These are phyloP conservation scores for Nebria salina DNA, from an alignment of 2,888 invertebrate species.

Conservation along the genomic window DNA sequence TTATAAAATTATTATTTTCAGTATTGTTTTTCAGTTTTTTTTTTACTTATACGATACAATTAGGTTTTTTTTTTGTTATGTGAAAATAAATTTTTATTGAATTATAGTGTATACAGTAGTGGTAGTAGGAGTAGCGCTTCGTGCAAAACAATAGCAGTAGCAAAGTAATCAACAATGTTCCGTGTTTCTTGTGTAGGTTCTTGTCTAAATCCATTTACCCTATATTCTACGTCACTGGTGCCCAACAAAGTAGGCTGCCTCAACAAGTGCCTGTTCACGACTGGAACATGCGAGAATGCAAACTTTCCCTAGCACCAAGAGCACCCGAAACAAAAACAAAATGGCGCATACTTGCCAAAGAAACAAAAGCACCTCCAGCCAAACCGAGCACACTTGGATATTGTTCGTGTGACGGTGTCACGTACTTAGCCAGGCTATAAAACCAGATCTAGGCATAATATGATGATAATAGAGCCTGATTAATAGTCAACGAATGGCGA, in stretches of 20 bases:
- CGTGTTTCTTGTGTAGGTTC: not conserved
- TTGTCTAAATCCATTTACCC: not conserved
- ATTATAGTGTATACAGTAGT: no score
- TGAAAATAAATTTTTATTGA: no score
- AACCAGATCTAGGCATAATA: constrained; percentile 3
- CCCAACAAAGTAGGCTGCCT: not conserved
- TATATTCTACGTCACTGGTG: not conserved
- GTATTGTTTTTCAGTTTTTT: no score
- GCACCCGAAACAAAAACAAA: not conserved
- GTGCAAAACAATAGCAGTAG: no score
- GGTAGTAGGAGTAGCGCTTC: no score
- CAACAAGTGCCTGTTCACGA: not conserved
- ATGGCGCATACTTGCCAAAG: not conserved
- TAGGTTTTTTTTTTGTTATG: no score
- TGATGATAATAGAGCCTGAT: constrained; percentile 30
- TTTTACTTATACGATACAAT: no score
- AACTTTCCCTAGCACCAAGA: not conserved
- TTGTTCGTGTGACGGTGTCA: not conserved
- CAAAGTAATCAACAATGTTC: not conserved
- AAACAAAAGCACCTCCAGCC: not conserved
- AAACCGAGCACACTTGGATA: not conserved
- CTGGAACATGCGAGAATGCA: not conserved
- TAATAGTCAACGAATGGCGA: constrained; percentile 25
- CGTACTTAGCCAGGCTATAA: not conserved
- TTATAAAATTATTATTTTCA: no score